Conservation (phyloP, 2,797 vertebrate genomes). For the Clarias fuscus region DNA sequence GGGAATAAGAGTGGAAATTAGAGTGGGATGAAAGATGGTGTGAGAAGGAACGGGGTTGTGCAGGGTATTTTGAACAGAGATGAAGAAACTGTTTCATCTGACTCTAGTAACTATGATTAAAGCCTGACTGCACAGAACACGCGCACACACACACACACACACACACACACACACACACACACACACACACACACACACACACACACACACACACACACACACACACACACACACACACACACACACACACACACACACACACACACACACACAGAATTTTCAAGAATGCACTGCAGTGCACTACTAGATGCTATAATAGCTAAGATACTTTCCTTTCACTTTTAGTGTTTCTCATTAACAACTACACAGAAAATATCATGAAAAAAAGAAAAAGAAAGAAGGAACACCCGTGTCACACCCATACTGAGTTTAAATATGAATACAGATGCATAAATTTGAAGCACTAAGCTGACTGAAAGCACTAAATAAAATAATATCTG, state of each 20-base stretch:
- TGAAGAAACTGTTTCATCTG: constrained; percentile 76
- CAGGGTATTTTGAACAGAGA: constrained; percentile 71
- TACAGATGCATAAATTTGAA: neutral
- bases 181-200: constrained; percentile 21
- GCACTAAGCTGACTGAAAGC: neutral
- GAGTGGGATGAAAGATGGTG: neutral
- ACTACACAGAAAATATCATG: neutral
- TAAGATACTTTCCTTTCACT: neutral
- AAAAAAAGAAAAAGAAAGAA: neutral
- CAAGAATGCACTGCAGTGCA: constrained; percentile 9
- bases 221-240: constrained; percentile 14
- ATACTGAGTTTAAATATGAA: neutral
- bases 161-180: constrained; percentile 27
- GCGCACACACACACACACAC: constrained; percentile 41
- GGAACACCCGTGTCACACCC: neutral
- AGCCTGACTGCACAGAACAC: constrained; percentile 42
- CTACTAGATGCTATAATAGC: neutral
- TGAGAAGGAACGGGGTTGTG: neutral
- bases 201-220: constrained; percentile 15
- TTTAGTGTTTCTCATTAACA: neutral
- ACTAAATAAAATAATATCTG: neutral
- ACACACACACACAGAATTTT: constrained; percentile 25
- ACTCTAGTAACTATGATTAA: constrained; percentile 66
- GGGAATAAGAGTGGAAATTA: neutral
- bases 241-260: constrained; percentile 13